Conservation (phyloP, 2,888 invertebrate species). For the Dione juno region DNA sequence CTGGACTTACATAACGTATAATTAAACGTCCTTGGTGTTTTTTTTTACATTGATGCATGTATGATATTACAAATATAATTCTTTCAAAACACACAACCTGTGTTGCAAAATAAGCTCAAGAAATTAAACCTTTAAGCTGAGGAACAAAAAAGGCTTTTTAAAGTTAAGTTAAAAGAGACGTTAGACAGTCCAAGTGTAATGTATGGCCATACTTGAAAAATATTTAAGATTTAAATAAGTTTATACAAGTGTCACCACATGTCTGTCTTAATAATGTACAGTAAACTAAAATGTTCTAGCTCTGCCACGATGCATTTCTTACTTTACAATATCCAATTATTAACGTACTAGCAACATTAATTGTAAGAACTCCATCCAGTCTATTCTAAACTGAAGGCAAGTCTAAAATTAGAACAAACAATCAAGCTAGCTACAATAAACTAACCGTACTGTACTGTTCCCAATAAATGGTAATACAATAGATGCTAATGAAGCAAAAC, state of each 20-base stretch:
- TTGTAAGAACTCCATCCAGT: slow-evolving; percentile 33
- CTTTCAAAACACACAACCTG: too few species aligned
- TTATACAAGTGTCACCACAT: slow-evolving; percentile 15
- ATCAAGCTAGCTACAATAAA: slow-evolving; percentile 44
- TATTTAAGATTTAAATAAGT: background rate
- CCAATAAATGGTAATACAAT: slow-evolving; percentile 54
- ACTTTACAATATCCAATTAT: background rate
- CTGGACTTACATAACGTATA: background rate
- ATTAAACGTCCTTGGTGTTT: background rate
- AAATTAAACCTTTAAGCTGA: too few species aligned
- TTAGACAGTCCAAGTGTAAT: slow-evolving; percentile 31
- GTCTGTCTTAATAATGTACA: background rate
- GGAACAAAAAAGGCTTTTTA: background rate
- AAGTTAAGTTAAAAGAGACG: background rate
- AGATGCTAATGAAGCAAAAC: slow-evolving; percentile 52
- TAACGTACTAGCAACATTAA: background rate
- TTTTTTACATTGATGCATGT: too few species aligned
- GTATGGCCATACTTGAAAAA: background rate
- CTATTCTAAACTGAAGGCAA: slow-evolving; percentile 36
- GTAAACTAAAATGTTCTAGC: background rate
- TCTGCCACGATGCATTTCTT: background rate
- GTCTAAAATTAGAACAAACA: slow-evolving; percentile 45
- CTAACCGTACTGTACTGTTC: slow-evolving; percentile 46
- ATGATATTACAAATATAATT: too few species aligned
- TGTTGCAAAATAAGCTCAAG: background rate